Base-by-base conservation (phyloP, 2,797 vertebrate genomes). In the Enteromius afrohamiltoni region DNA sequence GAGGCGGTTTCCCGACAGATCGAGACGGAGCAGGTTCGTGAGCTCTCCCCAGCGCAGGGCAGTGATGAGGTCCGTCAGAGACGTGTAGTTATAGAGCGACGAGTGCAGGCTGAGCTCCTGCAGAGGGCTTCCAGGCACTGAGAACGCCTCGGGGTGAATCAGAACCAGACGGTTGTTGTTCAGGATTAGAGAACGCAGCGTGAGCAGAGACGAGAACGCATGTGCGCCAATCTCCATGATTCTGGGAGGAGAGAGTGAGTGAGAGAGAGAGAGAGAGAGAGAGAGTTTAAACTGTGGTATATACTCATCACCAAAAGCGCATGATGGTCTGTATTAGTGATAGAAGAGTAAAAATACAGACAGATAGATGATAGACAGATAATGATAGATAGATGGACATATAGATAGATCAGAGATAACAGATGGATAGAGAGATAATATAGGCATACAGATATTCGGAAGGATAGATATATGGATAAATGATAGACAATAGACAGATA, bases 91-190 rank as follows among this genome's bases (percentile, higher is more conserved):
- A 89, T 93, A 87, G 23, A 96, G 91, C 0, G 95, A 91, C 13
- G 82, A 77, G 88, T 94, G 95, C 60, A 96, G 92, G 91, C 94
- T 95, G 60, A 96, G 93, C 85, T 94, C 94, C 87, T 91, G 92
- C n/a, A 96, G 93, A 16, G 94, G 93, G 49, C 93, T 92, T 40
- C 92, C 92, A 0, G 91, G 90, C 16, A 94, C 91, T 19, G 62
- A 91, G 82, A 96, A 92, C 8, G 95, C 93, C 64, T 95, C 93
- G 0, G 95, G 94, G 23, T 95, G 94, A 86, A 96, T 94, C 81
- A 94, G 87, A 0, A 89, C 89, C 87, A 96, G 89, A 4, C 82
- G 90, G 91, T 96, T 96, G 77, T 90, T 87, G 74, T 94, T 95
- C 79, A 96, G 92, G 87, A 95, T 93, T 85, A 96, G 89, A 80